Evolutionary conservation across 2,113 vertebrate genomes (phyloP).

Genomic region (Elachura formosa): DNA sequence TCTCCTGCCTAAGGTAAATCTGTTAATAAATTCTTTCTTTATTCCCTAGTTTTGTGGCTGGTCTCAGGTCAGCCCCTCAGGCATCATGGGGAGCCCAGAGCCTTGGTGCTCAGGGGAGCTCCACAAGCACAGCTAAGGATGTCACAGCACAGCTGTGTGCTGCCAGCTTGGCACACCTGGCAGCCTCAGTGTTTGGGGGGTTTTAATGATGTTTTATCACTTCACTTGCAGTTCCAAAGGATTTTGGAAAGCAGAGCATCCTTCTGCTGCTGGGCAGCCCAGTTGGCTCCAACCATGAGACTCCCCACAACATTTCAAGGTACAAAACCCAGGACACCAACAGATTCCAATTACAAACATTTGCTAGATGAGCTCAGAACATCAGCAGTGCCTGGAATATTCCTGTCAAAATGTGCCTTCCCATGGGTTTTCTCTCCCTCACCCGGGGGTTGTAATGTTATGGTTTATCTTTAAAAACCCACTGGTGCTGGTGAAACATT

Average conservation of each 20-base stretch:
- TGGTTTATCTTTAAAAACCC: not conserved
- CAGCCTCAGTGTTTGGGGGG: too few relatives aligned
- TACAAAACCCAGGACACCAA: accelerated
- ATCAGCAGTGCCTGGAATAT: not conserved
- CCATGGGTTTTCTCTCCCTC: not conserved
- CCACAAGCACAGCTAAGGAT: accelerated
- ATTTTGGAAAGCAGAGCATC: not conserved
- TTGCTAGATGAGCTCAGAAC: not conserved
- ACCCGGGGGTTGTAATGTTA: not conserved
- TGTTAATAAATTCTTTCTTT: too few relatives aligned
- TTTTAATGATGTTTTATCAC: not conserved
- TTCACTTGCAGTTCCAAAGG: not conserved
- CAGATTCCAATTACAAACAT: accelerated
- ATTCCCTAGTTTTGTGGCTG: too few relatives aligned
- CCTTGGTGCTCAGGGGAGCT: not conserved
- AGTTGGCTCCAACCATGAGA: not conserved
- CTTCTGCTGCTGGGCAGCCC: not conserved
- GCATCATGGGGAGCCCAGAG: too few relatives aligned
- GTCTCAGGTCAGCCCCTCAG: too few relatives aligned
- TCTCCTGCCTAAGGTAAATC: too few relatives aligned
- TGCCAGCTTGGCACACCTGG: not conserved
- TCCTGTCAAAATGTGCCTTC: not conserved
- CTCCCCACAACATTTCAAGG: accelerated
- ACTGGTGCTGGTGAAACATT: not conserved
- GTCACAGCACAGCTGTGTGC: not conserved